A percentile compares a stretch with the other conserved stretches of the same genome.
These are phyloP conservation scores for Podiceps cristatus DNA, from an alignment of 2,113 vertebrate genomes.

Conservation along the genomic window DNA sequence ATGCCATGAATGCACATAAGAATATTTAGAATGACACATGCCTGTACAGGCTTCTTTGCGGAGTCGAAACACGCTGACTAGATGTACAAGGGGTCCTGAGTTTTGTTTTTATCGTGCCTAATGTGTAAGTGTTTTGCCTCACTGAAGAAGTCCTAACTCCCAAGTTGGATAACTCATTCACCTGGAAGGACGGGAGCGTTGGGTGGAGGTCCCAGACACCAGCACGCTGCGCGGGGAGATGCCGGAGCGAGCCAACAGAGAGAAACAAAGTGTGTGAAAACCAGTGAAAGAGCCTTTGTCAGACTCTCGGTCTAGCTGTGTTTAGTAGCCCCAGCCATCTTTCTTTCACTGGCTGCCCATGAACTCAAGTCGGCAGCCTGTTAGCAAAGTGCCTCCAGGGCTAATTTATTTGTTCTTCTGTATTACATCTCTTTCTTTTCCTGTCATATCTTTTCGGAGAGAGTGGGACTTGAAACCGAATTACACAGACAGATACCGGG, in stretches of 20 bases:
- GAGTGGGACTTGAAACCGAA: background rate
- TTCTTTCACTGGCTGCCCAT: background rate
- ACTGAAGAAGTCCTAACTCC: background rate
- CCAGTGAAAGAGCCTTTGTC: background rate
- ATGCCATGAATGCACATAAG: background rate
- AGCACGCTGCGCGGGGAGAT: background rate
- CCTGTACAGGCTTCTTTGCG: background rate
- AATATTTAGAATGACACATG: background rate
- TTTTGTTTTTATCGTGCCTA: background rate
- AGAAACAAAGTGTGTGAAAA: background rate
- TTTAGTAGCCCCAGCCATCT: background rate
- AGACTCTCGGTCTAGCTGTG: background rate
- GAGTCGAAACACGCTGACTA: background rate
- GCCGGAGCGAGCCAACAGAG: rapidly evolving
- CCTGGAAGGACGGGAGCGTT: background rate
- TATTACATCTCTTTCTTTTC: background rate
- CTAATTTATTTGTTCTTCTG: background rate
- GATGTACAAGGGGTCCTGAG: background rate
- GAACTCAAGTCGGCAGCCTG: background rate
- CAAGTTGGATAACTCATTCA: background rate
- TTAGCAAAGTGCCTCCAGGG: background rate
- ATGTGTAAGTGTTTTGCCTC: background rate
- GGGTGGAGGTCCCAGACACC: background rate
- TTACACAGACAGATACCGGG: background rate
- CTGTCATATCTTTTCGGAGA: background rate